Evolutionary conservation across 2,888 invertebrate species (phyloP).

Genomic region (Gisinianus flammeolus): DNA sequence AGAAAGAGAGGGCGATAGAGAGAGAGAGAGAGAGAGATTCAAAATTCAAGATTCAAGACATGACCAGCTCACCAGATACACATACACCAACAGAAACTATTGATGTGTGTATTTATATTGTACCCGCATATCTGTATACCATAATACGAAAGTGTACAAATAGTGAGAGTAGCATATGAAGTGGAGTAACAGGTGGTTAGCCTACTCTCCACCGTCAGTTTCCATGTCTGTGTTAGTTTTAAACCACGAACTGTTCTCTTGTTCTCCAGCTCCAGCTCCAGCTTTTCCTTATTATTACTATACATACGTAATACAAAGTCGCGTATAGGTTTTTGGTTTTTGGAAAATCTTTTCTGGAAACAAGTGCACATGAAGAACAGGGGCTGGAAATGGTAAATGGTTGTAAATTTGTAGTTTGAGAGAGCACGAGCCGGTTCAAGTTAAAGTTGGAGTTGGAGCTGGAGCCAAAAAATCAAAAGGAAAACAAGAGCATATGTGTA

Average conservation of each 20-base stretch:
- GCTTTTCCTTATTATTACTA: not conserved
- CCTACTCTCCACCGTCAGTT: slow-evolving; percentile 11
- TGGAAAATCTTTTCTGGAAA: slow-evolving; percentile 12
- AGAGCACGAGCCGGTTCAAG: slow-evolving; percentile 27
- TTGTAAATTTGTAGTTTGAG: slow-evolving; percentile 22
- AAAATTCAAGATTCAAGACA: slow-evolving; percentile 16
- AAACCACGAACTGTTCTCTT: slow-evolving; percentile 4
- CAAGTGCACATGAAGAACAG: too few species aligned
- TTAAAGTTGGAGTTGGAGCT: not conserved
- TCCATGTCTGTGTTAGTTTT: not conserved
- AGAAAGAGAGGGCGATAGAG: not conserved
- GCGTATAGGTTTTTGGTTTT: not conserved
- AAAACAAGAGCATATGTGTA: not conserved
- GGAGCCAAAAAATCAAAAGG: not conserved
- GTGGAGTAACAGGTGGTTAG: slow-evolving; percentile 41
- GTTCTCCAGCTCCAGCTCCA: not conserved
- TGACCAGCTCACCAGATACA: not conserved
- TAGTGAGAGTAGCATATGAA: not conserved
- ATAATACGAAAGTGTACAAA: not conserved
- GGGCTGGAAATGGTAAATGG: slow-evolving; percentile 7
- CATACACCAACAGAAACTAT: not conserved
- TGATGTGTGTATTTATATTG: not conserved
- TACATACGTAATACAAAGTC: too few species aligned
- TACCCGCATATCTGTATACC: not conserved
- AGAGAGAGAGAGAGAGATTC: not conserved